Evolutionary conservation across 1,140 invertebrate genomes (phyloP), one percentile per base, ranked within the genome.

Genomic region (Drosophila orosa): DNA sequence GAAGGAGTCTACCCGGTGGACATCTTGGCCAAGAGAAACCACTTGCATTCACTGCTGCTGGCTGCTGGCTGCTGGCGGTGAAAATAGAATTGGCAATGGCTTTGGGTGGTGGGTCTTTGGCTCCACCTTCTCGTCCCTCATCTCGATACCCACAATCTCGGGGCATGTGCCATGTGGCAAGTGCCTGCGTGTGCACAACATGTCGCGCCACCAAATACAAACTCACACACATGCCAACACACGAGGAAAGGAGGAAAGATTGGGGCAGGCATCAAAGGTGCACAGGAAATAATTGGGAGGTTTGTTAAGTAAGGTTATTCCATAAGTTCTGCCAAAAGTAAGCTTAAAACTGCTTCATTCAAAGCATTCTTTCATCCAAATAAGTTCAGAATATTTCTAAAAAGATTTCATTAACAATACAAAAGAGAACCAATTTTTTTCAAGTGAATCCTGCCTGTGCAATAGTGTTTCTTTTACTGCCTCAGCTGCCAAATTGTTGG

Each of bases 51-150:
- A 40, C 56, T 83, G 78, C 69, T 65, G 74, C 42, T 74, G 55
- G 61, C 42, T 67, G 47, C 29, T 75, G 57, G 63, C 44, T 68
- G 57, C 29, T 75, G 57, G 69, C 31, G 62, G 57, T 24, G 42
- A 50, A 87, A 87, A 89, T 87, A 87, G 83, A 87, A 87, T 89
- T 87, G 83, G 83, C 83, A 87, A 89, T 87, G 83, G 83, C 83
- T 87, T 87, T 87, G 76, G 63, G 19, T 54, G 63, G 31, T 54
- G 50, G 33, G 50, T 54, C 31, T 35, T 54, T 69, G 44, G 54
- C 63, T 45, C 60, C 60, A 29, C n/a, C 47, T 48, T n/a, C n/a
- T 7, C 27, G 44, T 40, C 44, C 63, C 59, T 31, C 63, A 19
- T 15, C 29, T 31, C 42, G 25, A 47, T 65, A 31, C 19, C 27